phyloP scores from a whole-genome alignment of 2,888 invertebrate genomes.

The Sepioteuthis lessoniana region DNA sequence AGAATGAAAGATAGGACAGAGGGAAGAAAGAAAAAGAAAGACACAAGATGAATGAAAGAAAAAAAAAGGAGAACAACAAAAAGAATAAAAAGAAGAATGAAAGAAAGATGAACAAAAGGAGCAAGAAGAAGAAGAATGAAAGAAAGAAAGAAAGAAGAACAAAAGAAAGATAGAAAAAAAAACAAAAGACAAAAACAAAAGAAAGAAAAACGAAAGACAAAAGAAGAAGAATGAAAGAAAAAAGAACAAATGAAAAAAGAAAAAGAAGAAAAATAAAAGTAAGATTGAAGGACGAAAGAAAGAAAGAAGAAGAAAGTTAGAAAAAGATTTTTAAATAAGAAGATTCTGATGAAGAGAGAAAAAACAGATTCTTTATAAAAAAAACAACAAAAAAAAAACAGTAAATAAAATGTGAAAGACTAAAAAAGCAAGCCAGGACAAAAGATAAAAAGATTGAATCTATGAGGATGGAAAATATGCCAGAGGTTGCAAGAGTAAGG shows the following conservation, averaged over 20 bases:
- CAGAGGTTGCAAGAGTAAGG: background rate
- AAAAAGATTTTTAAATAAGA: background rate
- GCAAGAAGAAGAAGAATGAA: background rate
- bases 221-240: background rate
- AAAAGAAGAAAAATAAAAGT: background rate
- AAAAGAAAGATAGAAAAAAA: no score
- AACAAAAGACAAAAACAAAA: no score
- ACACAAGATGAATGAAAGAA: background rate
- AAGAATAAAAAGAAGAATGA: background rate
- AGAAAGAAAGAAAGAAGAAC: no score
- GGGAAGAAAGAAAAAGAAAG: background rate
- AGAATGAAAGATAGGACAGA: background rate
- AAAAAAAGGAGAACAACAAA: background rate
- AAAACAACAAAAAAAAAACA: background rate
- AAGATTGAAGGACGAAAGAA: background rate
- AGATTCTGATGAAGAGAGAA: background rate
- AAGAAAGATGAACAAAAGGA: background rate
- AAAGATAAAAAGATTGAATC: conserved; percentile 33
- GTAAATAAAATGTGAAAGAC: background rate
- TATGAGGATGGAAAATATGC: background rate
- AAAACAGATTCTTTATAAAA: background rate
- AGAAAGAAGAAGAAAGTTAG: background rate
- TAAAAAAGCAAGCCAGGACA: background rate
- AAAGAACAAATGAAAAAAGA: background rate
- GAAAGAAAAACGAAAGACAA: background rate